A percentile compares a stretch with the other conserved stretches of the same genome.
phyloP scores from a whole-genome alignment of 1,140 invertebrate genomes.

The Bombus difficillimus region DNA sequence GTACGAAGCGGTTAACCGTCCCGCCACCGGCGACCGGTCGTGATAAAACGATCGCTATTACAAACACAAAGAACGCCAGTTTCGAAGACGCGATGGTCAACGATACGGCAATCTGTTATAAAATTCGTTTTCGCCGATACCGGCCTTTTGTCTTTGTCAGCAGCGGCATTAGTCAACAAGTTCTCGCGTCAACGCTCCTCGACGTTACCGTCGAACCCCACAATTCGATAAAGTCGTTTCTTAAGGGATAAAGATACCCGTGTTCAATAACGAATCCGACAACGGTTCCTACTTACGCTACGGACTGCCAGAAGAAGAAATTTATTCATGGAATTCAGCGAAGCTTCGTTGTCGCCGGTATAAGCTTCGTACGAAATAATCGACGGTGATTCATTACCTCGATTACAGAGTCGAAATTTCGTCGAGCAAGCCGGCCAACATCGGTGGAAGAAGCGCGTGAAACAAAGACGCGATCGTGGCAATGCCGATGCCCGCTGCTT shows the following conservation, averaged over 20 bases:
- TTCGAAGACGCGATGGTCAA: conserved; percentile 45
- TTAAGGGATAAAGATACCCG: neutral
- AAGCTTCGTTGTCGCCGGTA: conserved; percentile 3
- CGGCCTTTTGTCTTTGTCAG: conserved; percentile 54
- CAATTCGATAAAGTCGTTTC: conserved; percentile 15
- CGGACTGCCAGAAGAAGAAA: conserved; percentile 6
- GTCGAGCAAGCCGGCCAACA: conserved; percentile 5
- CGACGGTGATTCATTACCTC: conserved; percentile 42
- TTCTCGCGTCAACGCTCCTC: neutral
- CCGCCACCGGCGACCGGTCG: conserved; percentile 41
- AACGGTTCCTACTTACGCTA: conserved; percentile 11
- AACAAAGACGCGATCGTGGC: conserved; percentile 13
- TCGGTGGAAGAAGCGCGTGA: conserved; percentile 17
- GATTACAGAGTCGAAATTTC: conserved; percentile 46
- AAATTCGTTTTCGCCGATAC: conserved; percentile 49
- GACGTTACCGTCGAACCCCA: neutral
- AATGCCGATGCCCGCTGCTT: conserved; percentile 34
- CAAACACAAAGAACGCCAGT: conserved; percentile 59
- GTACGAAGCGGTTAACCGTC: conserved; percentile 51
- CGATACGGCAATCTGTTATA: conserved; percentile 62
- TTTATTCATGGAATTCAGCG: conserved; percentile 19
- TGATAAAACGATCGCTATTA: conserved; percentile 67
- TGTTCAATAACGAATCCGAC: conserved; percentile 30
- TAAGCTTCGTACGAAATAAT: conserved; percentile 34
- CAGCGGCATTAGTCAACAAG: conserved; percentile 49